Base-by-base conservation (phyloP, 2,797 vertebrate species). In the Argya squamiceps region DNA sequence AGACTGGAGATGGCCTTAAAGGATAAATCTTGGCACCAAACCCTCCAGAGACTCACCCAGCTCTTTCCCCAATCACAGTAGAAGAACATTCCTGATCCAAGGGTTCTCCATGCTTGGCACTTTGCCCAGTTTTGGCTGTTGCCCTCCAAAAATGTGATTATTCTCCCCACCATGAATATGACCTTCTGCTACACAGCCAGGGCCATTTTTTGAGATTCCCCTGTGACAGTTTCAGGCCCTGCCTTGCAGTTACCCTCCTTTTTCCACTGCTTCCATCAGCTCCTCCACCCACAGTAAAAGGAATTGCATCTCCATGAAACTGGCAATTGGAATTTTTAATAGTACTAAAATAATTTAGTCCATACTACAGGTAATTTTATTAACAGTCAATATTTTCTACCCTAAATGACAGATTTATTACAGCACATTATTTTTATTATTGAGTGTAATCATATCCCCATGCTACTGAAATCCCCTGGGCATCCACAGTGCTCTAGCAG, bases 401-500 rank as follows among this genome's bases (percentile, higher is more conserved):
- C 71, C 95, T 95, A 96, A 98, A 95, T 95, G 97, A 97, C 98
- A 97, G 97, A 98, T 98, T 97, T 98, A 97, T 98, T 97, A 95
- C 76, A 86, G 93, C 81, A 93, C 94, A 98, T 98, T 97, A 97
- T 93, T 97, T 97, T 97, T 96, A 95, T 94, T 97, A 95, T 93
- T 92, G 89, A 96, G 26, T 81, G 73, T 94, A 97, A 96, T 96
- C 95, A 95, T 84, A 96, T 95, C 88, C 91, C 86, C 89, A 86
- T 94, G 94, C 84, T 95, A 49, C 89, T 84, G 89, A 95, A 96
- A 92, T 97, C 94, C 93, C 82, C 41, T 96, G 96, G 91, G 92
- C 56, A 88, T 92, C 43, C 87, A 92, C 80, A 70, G 39, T 80
- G 70, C 62, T 89, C 88, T 59, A 75, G 55, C 81, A 60, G 92